Evolutionary conservation across 2,797 vertebrate genomes (phyloP), one percentile per base, ranked within the genome.

Genomic region (Glossophaga mutica): DNA sequence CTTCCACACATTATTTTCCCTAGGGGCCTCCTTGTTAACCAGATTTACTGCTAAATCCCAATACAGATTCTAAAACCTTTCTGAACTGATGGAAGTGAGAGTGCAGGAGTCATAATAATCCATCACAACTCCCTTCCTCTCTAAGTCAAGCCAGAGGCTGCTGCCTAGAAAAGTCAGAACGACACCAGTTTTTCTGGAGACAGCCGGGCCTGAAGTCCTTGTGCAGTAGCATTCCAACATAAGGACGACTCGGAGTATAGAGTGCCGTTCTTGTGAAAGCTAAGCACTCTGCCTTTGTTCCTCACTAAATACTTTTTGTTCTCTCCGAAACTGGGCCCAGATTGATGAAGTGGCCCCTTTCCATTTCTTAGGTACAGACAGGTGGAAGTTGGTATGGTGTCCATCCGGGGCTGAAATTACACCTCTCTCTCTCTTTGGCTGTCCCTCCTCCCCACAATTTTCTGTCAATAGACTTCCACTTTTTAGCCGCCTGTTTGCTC

Each of bases 301-400:
- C 70, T 91, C 55, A 78, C 7, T 71, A 78, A 92, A 94, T 46
- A 42, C 50, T 55, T 83, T 48, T 74, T 15, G 42, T 44, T 26
- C n/a, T 87, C 65, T 94, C 73, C 86, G 37, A 96, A 96, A 94
- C 46, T 76, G 74, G 82, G 71, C 70, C 70, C 67, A 87, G 71
- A 76, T 26, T 71, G 88, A 65, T 90, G 44, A 86, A 94, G 71
- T 34, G 52, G 52, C 52, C 21, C 16, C 44, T 91, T 92, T 73
- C 44, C 5, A 44, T 76, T 91, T 90, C 65, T 82, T 77, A 95
- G 70, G 70, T 62, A 85, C 89, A 87, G 74, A 82, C 26, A 29
- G 39, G 50, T 50, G 44, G 94, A 87, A 94, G 90, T 37, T 46
- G 85, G 76, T 87, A 89, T 2, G 4, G 46, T 92, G 48, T 65